A percentile compares a stretch with the other conserved stretches of the same genome.
These are phyloP conservation scores for Eupithecia centaureata DNA, from an alignment of 2,888 invertebrate species.

Conservation along the genomic window DNA sequence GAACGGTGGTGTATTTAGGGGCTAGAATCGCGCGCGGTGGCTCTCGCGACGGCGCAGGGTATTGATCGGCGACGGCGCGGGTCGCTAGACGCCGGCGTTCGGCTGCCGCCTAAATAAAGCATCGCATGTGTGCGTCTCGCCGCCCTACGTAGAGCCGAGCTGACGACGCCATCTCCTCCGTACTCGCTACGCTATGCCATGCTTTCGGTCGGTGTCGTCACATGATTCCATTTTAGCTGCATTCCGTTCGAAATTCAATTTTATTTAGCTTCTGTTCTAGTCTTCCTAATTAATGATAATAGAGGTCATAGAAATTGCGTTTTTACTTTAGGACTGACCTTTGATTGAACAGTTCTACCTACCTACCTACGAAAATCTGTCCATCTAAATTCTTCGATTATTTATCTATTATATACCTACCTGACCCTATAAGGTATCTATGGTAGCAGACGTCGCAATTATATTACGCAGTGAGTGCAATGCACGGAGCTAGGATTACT, in stretches of 20 bases:
- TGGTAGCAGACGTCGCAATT: too few species aligned
- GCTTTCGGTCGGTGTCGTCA: constrained; percentile 35
- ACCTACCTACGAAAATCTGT: not conserved
- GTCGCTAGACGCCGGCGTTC: constrained; percentile 80
- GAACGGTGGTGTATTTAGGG: constrained; percentile 73
- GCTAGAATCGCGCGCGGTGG: constrained; percentile 71
- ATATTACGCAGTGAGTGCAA: not conserved
- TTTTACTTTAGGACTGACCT: not conserved
- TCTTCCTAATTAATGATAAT: not conserved
- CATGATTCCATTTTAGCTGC: constrained; percentile 32
- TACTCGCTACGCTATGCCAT: constrained; percentile 36
- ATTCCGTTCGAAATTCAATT: not conserved
- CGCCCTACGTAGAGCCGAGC: constrained; percentile 68
- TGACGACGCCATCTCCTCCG: constrained; percentile 46
- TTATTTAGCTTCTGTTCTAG: not conserved
- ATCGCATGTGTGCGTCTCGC: constrained; percentile 76
- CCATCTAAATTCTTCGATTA: too few species aligned
- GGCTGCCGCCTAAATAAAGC: constrained; percentile 82
- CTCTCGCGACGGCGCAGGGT: constrained; percentile 82
- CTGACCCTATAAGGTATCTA: too few species aligned
- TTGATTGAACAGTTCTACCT: not conserved
- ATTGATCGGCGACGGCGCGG: constrained; percentile 79
- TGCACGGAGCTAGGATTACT: not conserved
- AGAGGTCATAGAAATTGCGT: not conserved
- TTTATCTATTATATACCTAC: too few species aligned